Conservation (phyloP, 2,888 invertebrate genomes). For the Volucella zonaria region DNA sequence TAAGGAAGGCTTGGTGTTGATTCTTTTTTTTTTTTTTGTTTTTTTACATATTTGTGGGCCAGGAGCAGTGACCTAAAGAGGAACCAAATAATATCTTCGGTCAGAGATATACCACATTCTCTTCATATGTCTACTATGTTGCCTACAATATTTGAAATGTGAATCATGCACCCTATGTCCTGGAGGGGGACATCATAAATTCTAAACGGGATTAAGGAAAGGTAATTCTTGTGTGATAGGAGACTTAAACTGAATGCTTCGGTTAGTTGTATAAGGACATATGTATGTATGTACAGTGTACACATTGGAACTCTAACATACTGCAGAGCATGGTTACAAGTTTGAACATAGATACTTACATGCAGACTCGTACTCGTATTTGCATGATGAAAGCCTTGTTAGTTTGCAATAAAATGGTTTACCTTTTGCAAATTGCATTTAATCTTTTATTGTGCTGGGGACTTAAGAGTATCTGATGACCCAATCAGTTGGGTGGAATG, state of each 20-base stretch:
- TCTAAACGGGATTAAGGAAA: constrained; percentile 55
- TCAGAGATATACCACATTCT: constrained; percentile 38
- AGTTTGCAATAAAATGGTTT: constrained; percentile 26
- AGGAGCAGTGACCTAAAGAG: constrained; percentile 9
- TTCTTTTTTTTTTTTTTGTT: too few species aligned
- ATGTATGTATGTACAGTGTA: too few species aligned
- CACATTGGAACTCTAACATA: too few species aligned
- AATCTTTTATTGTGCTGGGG: constrained; percentile 25
- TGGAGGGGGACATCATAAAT: constrained; percentile 58
- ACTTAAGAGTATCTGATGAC: too few species aligned
- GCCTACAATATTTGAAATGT: constrained; percentile 43
- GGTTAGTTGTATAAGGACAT: constrained; percentile 41
- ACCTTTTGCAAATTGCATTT: constrained; percentile 12
- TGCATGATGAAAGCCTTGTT: constrained; percentile 5
- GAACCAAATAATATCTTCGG: constrained; percentile 41
- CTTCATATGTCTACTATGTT: neutral
- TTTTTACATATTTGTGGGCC: neutral
- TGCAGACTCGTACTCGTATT: neutral
- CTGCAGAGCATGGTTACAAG: too few species aligned
- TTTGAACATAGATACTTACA: too few species aligned
- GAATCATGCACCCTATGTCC: constrained; percentile 21
- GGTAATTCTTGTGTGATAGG: constrained; percentile 57
- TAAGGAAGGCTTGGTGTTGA: neutral
- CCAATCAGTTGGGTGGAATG: too few species aligned
- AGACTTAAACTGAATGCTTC: constrained; percentile 45